Evolutionary conservation across 2,797 vertebrate species (phyloP).

Genomic region (Malacoctenus gilli): DNA sequence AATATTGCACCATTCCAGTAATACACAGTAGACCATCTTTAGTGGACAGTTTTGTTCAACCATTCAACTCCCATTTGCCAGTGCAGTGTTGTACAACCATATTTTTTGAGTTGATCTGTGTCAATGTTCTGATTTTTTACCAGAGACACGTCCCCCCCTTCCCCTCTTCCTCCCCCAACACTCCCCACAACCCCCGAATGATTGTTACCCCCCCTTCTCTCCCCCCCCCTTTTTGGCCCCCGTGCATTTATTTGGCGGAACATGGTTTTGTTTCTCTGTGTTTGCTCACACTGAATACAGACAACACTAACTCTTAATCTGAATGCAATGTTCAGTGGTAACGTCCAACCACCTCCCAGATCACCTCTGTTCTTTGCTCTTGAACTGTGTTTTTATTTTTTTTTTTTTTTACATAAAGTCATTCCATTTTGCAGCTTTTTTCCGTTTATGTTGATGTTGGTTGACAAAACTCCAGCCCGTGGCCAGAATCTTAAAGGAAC

Average conservation of each 20-base stretch:
- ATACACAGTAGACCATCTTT: constrained; percentile 71
- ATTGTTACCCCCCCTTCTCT: constrained; percentile 54
- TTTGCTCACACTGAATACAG: constrained; percentile 85
- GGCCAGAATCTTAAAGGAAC: constrained; percentile 32
- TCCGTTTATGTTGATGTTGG: constrained; percentile 69
- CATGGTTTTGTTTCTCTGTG: constrained; percentile 62
- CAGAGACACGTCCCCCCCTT: constrained; percentile 50
- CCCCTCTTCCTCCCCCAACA: background rate
- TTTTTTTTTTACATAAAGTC: constrained; percentile 62
- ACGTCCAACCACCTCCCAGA: constrained; percentile 57
- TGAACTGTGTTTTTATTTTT: constrained; percentile 66
- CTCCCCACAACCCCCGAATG: constrained; percentile 35
- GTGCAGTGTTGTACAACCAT: constrained; percentile 80
- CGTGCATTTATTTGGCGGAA: constrained; percentile 74
- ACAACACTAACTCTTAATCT: constrained; percentile 83
- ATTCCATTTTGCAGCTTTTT: constrained; percentile 70
- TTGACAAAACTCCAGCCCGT: constrained; percentile 69
- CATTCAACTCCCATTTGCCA: constrained; percentile 80
- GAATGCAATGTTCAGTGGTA: constrained; percentile 71
- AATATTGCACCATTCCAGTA: constrained; percentile 76
- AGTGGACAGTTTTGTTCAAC: constrained; percentile 77
- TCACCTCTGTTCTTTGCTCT: constrained; percentile 67
- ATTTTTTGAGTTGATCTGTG: constrained; percentile 79
- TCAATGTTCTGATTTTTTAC: constrained; percentile 71
- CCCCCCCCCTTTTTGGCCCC: constrained; percentile 29